Evolutionary conservation across 2,797 vertebrate species (phyloP).

Genomic region (Phoebastria nigripes): DNA sequence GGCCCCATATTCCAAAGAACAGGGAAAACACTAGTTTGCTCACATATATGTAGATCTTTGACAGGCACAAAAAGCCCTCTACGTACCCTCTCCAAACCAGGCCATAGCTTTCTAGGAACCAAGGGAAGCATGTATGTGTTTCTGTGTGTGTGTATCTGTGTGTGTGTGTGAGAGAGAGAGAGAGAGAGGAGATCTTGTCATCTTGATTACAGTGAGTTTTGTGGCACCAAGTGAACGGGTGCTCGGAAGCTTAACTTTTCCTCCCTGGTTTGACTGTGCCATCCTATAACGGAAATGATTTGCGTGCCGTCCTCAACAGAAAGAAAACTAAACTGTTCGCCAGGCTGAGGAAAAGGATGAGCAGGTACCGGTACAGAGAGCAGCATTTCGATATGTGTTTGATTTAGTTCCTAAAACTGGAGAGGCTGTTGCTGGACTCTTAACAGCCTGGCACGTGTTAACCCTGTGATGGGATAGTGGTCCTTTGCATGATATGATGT

Average conservation of each 20-base stretch:
- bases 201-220: neutral
- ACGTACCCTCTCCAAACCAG: neutral
- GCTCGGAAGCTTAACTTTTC: constrained; percentile 27
- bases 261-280: constrained; percentile 43
- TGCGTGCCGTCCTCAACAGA: constrained; percentile 75
- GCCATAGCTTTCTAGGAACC: neutral
- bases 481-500: constrained; percentile 41
- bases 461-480: constrained; percentile 31
- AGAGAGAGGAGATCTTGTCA: neutral
- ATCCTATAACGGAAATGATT: constrained; percentile 62
- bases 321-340: constrained; percentile 85
- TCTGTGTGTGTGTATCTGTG: neutral
- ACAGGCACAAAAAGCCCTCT: neutral
- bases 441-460: constrained; percentile 68
- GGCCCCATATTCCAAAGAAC: neutral
- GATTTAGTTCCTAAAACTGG: constrained; percentile 30
- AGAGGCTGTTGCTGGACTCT: constrained; percentile 57
- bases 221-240: neutral
- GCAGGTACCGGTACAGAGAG: constrained; percentile 75
- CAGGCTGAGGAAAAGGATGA: constrained; percentile 80
- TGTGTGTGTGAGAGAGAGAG: neutral
- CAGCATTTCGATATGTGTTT: constrained; percentile 35
- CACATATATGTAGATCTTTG: neutral
- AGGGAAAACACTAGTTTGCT: neutral
- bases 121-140: neutral